Conservation (phyloP, 2,113 vertebrate species). For the Xyrauchen texanus region DNA sequence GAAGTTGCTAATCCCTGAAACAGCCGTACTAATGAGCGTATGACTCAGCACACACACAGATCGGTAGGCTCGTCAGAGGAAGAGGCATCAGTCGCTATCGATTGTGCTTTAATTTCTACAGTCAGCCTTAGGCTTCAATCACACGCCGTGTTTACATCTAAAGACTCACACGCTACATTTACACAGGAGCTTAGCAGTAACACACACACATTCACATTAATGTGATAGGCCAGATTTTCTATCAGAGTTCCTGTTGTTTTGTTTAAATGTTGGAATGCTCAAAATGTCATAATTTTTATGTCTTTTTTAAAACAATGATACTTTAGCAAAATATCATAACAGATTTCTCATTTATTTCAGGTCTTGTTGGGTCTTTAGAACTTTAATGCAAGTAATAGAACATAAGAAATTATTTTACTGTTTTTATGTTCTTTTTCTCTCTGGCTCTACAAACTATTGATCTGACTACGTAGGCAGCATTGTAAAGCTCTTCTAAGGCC, state of each 20-base stretch:
- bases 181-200: conserved; percentile 31
- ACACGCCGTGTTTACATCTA: conserved; percentile 48
- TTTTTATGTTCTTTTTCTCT: too few species aligned
- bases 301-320: too few species aligned
- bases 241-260: neutral
- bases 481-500: too few species aligned
- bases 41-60: conserved; percentile 22
- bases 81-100: conserved; percentile 53
- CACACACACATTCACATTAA: neutral
- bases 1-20: conserved; percentile 49
- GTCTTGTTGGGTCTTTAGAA: too few species aligned
- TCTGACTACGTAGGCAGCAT: too few species aligned
- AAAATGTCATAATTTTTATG: too few species aligned
- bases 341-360: too few species aligned
- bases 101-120: conserved; percentile 57
- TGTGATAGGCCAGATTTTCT: neutral
- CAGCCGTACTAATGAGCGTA: conserved; percentile 19
- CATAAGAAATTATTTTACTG: too few species aligned
- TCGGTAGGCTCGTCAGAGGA: neutral
- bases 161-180: conserved; percentile 31
- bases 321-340: too few species aligned
- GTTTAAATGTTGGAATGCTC: too few species aligned
- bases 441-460: too few species aligned
- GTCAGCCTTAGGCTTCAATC: conserved; percentile 59
- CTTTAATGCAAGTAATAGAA: too few species aligned